These are phyloP conservation scores for Papilio gigon DNA, from an alignment of 2,888 invertebrate genomes.

Conservation along the genomic window DNA sequence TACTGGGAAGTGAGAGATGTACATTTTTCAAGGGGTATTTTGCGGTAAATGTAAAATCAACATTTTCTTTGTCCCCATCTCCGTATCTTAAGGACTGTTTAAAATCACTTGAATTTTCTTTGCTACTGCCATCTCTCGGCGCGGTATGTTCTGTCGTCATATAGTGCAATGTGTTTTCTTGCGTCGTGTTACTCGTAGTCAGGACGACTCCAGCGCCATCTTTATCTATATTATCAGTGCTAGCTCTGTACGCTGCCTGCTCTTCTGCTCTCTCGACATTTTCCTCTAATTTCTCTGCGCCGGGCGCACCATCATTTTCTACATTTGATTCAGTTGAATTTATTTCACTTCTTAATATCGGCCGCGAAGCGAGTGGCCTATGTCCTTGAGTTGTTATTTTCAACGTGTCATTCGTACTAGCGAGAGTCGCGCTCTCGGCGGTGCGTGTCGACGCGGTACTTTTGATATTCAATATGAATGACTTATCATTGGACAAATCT, in stretches of 20 bases:
- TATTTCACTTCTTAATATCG: neutral
- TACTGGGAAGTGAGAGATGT: neutral
- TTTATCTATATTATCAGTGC: neutral
- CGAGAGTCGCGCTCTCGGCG: neutral
- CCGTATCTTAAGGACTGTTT: conserved; percentile 24
- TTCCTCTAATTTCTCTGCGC: neutral
- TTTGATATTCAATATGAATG: neutral
- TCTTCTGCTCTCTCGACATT: neutral
- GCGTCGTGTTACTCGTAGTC: neutral
- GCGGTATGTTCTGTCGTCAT: neutral
- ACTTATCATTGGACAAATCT: neutral
- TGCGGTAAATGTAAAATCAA: conserved; percentile 15
- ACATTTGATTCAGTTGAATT: neutral
- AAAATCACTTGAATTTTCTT: conserved; percentile 12
- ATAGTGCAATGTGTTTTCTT: neutral
- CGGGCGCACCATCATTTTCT: neutral
- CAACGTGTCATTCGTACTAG: neutral
- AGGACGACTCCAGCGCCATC: neutral
- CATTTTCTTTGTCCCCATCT: conserved; percentile 17
- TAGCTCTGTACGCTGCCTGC: neutral
- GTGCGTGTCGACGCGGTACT: too few relatives aligned
- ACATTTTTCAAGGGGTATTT: conserved; percentile 20
- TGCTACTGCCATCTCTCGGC: neutral
- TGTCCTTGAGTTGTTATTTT: neutral
- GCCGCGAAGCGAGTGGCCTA: neutral